phyloP scores from a whole-genome alignment of 2,888 invertebrate species.

The Chironomus tentans region DNA sequence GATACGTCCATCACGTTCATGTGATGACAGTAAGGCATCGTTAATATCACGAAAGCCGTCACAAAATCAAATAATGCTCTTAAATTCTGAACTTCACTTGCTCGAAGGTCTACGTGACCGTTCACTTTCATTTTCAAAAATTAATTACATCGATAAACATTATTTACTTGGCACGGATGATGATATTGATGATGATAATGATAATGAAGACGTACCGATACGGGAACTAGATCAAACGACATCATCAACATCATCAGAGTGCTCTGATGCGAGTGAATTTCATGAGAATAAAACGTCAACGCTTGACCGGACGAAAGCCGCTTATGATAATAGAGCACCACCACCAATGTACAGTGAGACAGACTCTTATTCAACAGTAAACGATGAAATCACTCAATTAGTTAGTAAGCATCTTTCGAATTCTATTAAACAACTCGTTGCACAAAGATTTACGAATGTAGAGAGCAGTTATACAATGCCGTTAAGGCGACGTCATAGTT shows the following conservation, averaged over 20 bases:
- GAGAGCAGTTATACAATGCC: constrained; percentile 29
- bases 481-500: constrained; percentile 32
- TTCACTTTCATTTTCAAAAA: constrained; percentile 12
- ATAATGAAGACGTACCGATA: constrained; percentile 30
- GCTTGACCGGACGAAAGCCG: constrained; percentile 34
- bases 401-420: constrained; percentile 18
- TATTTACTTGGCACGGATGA: background rate
- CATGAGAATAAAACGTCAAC: constrained; percentile 40
- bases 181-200: constrained; percentile 36
- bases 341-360: constrained; percentile 35
- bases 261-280: constrained; percentile 39
- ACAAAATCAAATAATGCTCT: constrained; percentile 17
- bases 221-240: constrained; percentile 31
- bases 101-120: background rate
- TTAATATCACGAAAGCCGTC: constrained; percentile 15
- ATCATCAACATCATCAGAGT: constrained; percentile 39
- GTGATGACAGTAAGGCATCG: constrained; percentile 15
- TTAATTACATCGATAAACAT: constrained; percentile 7
- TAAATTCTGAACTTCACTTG: constrained; percentile 16
- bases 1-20: constrained; percentile 1
- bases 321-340: constrained; percentile 5
- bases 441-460: constrained; percentile 4
- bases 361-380: constrained; percentile 21
- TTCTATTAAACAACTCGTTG: constrained; percentile 34
- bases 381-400: constrained; percentile 22